Conservation (phyloP, 2,888 invertebrate species). For the Torymus tubicola region DNA sequence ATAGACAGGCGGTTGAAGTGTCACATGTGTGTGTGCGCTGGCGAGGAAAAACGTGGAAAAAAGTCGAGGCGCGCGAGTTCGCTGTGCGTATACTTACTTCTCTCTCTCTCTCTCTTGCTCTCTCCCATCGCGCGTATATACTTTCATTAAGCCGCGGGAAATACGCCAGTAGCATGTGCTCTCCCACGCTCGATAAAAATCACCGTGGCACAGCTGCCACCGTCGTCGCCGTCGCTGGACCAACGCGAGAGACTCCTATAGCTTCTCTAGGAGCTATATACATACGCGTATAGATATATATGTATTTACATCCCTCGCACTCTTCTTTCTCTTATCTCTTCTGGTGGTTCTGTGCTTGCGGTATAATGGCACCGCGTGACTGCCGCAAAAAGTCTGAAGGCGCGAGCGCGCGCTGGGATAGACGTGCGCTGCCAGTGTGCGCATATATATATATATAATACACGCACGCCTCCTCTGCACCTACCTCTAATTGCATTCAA, state of each 20-base stretch:
- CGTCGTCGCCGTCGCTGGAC: slow-evolving; percentile 34
- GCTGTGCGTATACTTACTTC: not conserved
- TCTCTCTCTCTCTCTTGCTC: not conserved
- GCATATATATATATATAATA: not conserved
- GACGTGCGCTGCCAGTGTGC: no score
- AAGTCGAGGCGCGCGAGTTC: not conserved
- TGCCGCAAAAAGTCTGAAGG: slow-evolving; percentile 22
- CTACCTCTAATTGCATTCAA: slow-evolving; percentile 42
- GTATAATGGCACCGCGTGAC: slow-evolving; percentile 15
- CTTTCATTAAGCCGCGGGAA: slow-evolving; percentile 38
- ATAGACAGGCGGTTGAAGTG: not conserved
- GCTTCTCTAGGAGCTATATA: not conserved
- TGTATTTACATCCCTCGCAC: slow-evolving; percentile 3
- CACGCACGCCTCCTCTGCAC: slow-evolving; percentile 13
- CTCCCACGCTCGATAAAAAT: slow-evolving; percentile 68
- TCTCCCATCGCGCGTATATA: not conserved
- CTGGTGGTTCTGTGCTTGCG: not conserved
- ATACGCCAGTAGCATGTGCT: slow-evolving; percentile 50
- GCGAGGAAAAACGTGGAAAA: slow-evolving; percentile 39
- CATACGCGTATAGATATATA: no score
- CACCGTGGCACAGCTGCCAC: slow-evolving; percentile 62
- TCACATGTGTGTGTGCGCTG: slow-evolving; percentile 22
- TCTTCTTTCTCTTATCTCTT: slow-evolving; percentile 3
- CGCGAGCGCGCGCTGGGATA: no score
- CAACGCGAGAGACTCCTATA: slow-evolving; percentile 51